These are phyloP conservation scores for Percina caprodes DNA, from an alignment of 2,113 vertebrate genomes.

Conservation along the genomic window DNA sequence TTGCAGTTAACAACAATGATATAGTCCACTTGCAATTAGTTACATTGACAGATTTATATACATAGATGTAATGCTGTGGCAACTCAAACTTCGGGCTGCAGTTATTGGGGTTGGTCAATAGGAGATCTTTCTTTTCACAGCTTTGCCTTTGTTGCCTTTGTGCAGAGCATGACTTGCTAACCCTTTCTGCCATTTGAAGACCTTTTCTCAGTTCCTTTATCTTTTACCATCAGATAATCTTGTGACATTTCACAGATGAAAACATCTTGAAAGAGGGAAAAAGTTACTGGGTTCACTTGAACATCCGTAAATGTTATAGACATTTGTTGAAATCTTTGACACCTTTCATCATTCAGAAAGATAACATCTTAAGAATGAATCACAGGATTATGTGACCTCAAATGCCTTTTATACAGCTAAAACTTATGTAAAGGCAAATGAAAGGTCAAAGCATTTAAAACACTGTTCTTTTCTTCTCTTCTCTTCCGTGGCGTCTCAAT, in stretches of 20 bases:
- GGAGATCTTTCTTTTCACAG: no score
- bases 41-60: no score
- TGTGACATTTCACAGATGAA: neutral
- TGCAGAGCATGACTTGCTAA: no score
- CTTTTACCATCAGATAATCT: neutral
- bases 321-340: constrained; percentile 1
- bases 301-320: neutral
- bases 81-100: no score
- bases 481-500: neutral
- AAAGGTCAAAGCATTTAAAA: constrained; percentile 50
- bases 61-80: no score
- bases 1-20: no score
- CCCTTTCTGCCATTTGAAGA: neutral
- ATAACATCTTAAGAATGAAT: constrained; percentile 9
- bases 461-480: constrained; percentile 30
- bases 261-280: constrained; percentile 4
- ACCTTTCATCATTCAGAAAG: neutral
- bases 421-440: constrained; percentile 1
- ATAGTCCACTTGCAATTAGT: no score
- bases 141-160: no score
- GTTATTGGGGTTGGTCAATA: no score
- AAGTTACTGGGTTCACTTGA: neutral
- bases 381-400: constrained; percentile 17
- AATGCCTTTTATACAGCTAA: neutral
- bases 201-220: neutral